Evolutionary conservation across 1,140 invertebrate species (phyloP).

Genomic region (Bombus superbus): DNA sequence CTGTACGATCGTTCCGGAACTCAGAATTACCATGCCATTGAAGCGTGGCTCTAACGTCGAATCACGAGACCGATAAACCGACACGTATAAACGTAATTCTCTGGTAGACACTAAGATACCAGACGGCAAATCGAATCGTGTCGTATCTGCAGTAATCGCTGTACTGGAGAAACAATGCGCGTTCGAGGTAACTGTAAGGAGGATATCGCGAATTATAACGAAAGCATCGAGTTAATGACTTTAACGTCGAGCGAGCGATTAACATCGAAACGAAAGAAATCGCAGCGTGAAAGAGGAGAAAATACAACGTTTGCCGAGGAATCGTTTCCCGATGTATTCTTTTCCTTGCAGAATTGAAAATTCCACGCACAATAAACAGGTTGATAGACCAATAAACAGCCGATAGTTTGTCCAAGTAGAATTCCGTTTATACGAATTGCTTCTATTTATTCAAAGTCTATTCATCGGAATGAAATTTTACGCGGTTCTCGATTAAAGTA

Average conservation of each 20-base stretch:
- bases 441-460: too few species aligned
- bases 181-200: neutral
- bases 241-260: neutral
- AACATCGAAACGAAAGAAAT: neutral
- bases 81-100: neutral
- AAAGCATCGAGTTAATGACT: neutral
- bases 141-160: neutral
- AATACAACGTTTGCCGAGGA: neutral
- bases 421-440: too few species aligned
- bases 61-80: constrained; percentile 4
- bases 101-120: neutral
- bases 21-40: neutral
- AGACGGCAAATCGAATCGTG: neutral
- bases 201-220: neutral
- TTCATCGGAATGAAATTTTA: too few species aligned
- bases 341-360: neutral
- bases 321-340: neutral
- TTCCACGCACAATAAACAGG: neutral
- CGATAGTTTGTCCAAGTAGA: too few species aligned
- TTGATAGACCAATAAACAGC: too few species aligned
- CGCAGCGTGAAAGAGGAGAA: neutral
- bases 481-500: too few species aligned
- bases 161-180: too few species aligned
- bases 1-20: neutral
- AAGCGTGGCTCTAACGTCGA: neutral